Conservation (phyloP, 2,113 vertebrate species). For the Bungarus multicinctus region DNA sequence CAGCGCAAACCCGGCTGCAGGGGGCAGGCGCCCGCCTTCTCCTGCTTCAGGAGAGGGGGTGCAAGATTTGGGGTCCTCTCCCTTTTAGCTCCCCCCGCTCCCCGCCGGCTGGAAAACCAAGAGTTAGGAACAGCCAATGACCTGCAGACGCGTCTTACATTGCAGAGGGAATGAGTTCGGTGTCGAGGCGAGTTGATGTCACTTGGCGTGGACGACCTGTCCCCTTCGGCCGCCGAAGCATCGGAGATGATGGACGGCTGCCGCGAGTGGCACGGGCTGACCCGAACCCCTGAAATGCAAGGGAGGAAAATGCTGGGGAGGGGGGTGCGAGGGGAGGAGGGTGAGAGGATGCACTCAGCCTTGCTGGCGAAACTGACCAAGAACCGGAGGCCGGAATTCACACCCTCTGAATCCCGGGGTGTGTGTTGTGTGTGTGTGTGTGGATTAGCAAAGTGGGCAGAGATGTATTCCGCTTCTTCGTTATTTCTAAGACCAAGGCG, state of each 20-base stretch:
- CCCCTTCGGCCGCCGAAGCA: conserved; percentile 87
- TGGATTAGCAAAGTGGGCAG: no score
- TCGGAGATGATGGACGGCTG: conserved; percentile 95
- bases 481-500: not conserved
- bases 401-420: not conserved
- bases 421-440: no score
- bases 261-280: conserved; percentile 95
- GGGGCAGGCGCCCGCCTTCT: not conserved
- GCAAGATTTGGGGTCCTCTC: not conserved
- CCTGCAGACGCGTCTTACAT: conserved; percentile 82
- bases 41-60: not conserved
- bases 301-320: not conserved
- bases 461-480: not conserved
- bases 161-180: conserved; percentile 98
- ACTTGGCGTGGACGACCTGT: conserved; percentile 93
- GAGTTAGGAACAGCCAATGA: conserved; percentile 1
- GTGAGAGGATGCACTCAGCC: no score
- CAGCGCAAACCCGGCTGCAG: not conserved
- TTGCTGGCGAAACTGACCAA: not conserved
- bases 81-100: not conserved
- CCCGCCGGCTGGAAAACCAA: not conserved
- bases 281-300: conserved; percentile 80
- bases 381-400: not conserved
- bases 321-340: no score
- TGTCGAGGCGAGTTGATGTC: conserved; percentile 98